Evolutionary conservation across 1,140 invertebrate genomes (phyloP).

Genomic region (Coelopa frigida): DNA sequence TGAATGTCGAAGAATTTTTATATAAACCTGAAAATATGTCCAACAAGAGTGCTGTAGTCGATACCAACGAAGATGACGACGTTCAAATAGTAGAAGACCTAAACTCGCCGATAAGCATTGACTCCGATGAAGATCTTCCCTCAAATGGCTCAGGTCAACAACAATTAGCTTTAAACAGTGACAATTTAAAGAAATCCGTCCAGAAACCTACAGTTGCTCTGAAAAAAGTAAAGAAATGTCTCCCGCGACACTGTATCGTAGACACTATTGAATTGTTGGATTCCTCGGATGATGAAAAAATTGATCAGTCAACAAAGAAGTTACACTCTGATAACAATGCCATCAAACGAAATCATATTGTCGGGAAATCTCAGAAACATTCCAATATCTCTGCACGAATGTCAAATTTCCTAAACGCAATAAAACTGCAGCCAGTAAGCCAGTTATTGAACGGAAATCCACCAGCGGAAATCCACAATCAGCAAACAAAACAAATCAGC

Average conservation of each 20-base stretch:
- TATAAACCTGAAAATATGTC: too few relatives aligned
- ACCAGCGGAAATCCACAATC: background rate
- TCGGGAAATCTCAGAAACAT: conserved; percentile 10
- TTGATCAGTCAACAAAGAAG: background rate
- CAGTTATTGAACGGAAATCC: background rate
- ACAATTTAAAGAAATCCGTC: background rate
- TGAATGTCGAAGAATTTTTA: too few relatives aligned
- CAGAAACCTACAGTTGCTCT: background rate
- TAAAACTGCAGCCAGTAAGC: background rate
- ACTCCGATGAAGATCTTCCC: conserved; percentile 11
- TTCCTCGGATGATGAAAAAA: conserved; percentile 11
- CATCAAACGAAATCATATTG: conserved; percentile 14
- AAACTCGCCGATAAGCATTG: conserved; percentile 13
- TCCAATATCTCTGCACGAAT: background rate
- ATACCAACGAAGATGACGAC: conserved; percentile 14
- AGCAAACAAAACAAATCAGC: background rate
- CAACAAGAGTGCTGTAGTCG: too few relatives aligned
- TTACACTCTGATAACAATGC: conserved; percentile 13
- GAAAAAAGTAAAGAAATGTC: background rate
- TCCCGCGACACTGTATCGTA: background rate
- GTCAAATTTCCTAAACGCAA: background rate
- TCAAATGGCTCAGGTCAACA: background rate
- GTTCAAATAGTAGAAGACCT: conserved; percentile 11
- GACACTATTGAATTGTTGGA: conserved; percentile 12
- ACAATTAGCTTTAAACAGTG: too few relatives aligned